These are phyloP conservation scores for Dendronephthya gigantea DNA, from an alignment of 64 coral and sea anemone genomes.

Conservation along the genomic window DNA sequence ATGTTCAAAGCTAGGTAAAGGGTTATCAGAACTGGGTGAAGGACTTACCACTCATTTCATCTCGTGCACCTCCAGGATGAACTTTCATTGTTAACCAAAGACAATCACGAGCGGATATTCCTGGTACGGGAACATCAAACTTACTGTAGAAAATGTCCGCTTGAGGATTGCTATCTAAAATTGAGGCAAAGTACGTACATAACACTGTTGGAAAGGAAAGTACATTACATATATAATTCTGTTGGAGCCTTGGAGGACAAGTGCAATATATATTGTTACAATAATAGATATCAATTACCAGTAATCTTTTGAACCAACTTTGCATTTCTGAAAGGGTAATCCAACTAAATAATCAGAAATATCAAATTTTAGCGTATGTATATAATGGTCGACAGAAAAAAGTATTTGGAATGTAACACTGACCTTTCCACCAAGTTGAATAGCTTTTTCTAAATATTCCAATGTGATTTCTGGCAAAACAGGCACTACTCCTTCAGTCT, in stretches of 20 bases:
- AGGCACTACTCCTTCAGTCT: slow-evolving; percentile 60
- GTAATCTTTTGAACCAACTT: slow-evolving; percentile 34
- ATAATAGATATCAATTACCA: neutral
- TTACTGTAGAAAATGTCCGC: neutral
- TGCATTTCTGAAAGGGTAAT: slow-evolving; percentile 49
- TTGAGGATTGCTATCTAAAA: neutral
- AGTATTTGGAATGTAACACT: neutral
- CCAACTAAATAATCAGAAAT: slow-evolving; percentile 34
- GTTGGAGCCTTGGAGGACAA: too few species aligned
- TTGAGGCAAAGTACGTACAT: neutral
- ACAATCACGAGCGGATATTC: neutral
- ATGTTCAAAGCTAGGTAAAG: neutral
- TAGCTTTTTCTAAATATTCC: slow-evolving; percentile 63
- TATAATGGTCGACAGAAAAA: neutral
- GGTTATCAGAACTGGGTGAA: neutral
- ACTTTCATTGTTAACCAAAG: neutral
- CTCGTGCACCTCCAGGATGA: neutral
- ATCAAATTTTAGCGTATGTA: neutral
- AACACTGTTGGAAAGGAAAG: neutral
- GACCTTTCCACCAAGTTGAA: slow-evolving; percentile 83
- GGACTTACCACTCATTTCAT: neutral
- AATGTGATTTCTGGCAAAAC: slow-evolving; percentile 55
- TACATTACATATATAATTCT: neutral
- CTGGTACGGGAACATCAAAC: neutral
- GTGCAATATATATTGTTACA: too few species aligned